Conservation (phyloP, 2,797 vertebrate species). For the Propithecus deckenii region DNA sequence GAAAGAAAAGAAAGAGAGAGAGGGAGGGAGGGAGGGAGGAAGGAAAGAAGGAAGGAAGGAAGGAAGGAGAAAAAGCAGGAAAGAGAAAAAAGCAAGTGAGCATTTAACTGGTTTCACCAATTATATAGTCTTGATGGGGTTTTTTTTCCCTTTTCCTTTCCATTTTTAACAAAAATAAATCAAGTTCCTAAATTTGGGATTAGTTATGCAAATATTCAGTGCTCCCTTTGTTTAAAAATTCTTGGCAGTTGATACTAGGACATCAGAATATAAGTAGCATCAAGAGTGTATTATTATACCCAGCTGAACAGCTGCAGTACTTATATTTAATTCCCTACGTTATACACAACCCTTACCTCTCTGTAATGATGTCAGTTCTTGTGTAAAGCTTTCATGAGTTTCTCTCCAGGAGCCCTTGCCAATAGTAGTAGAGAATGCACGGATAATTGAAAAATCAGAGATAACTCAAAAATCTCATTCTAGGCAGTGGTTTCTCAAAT, state of each 20-base stretch:
- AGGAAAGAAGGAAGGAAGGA: fast-evolving
- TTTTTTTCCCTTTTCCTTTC: background rate
- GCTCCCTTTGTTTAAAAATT: conserved; percentile 53
- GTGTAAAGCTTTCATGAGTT: background rate
- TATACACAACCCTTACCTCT: conserved; percentile 31
- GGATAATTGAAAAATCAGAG: background rate
- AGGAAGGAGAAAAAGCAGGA: background rate
- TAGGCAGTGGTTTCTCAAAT: background rate
- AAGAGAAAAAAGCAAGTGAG: background rate
- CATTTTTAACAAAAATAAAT: conserved; percentile 60
- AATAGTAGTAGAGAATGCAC: background rate
- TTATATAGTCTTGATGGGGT: background rate
- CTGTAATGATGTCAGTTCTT: background rate
- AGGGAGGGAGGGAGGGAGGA: fast-evolving
- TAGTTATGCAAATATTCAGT: conserved; percentile 29
- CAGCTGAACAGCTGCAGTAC: conserved; percentile 43
- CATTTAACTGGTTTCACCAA: background rate
- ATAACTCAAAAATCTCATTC: conserved; percentile 28
- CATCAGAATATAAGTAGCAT: conserved; percentile 34
- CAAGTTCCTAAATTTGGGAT: conserved; percentile 41
- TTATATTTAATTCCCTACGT: conserved; percentile 49
- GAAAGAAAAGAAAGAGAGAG: fast-evolving
- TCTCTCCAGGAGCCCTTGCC: background rate
- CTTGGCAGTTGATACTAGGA: conserved; percentile 56
- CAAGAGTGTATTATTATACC: conserved; percentile 65